phyloP scores from a whole-genome alignment of 2,888 invertebrate genomes.

The Cheilosia vulpina region DNA sequence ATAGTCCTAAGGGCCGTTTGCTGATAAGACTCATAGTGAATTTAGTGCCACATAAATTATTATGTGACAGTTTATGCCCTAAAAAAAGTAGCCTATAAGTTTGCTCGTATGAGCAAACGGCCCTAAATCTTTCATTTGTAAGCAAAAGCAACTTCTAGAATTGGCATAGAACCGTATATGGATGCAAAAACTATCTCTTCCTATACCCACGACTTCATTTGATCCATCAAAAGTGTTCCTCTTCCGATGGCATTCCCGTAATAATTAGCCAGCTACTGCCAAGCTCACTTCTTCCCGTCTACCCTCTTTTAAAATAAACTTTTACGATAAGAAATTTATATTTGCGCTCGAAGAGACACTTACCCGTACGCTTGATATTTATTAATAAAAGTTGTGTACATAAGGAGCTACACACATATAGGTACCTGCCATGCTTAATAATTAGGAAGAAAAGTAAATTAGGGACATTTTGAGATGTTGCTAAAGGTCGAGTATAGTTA shows the following conservation, averaged over 20 bases:
- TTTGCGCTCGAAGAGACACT: not conserved
- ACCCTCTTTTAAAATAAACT: slow-evolving; percentile 6
- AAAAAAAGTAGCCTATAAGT: too few species aligned
- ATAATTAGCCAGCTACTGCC: slow-evolving; percentile 15
- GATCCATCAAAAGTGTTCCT: not conserved
- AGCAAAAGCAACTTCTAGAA: too few species aligned
- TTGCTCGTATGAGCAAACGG: too few species aligned
- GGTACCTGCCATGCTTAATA: not conserved
- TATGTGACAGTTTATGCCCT: too few species aligned
- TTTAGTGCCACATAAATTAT: too few species aligned
- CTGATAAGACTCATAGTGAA: too few species aligned
- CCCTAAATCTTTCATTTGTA: too few species aligned
- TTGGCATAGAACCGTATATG: not conserved
- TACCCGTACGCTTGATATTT: slow-evolving; percentile 24
- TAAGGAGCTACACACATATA: slow-evolving; percentile 4
- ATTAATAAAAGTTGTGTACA: slow-evolving; percentile 29
- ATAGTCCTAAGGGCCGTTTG: too few species aligned
- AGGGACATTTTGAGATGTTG: slow-evolving; percentile 22
- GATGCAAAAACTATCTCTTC: not conserved
- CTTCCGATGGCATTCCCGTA: not conserved
- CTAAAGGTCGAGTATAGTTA: slow-evolving; percentile 8
- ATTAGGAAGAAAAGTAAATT: slow-evolving; percentile 21
- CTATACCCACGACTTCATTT: not conserved
- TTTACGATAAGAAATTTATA: slow-evolving; percentile 12
- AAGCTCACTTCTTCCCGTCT: not conserved